phyloP scores from a whole-genome alignment of 2,113 vertebrate species.

The Philantomba maxwellii region DNA sequence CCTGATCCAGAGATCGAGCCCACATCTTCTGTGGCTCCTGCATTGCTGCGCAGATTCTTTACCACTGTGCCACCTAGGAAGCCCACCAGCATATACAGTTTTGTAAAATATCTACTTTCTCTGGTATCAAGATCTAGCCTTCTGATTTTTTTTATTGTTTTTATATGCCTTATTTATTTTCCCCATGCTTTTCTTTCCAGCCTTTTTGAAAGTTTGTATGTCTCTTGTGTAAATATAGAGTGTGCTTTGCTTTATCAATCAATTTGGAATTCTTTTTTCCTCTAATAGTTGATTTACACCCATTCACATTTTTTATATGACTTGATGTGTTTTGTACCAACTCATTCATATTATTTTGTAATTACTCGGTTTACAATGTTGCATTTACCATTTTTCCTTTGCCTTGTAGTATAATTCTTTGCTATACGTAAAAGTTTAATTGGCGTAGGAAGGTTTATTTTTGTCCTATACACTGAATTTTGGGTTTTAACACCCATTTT shows the following conservation, averaged over 20 bases:
- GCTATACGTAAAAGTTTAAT: background rate
- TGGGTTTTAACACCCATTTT: background rate
- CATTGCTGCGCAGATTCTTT: accelerated
- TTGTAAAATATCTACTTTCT: background rate
- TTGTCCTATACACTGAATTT: background rate
- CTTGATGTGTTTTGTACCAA: background rate
- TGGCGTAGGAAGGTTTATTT: background rate
- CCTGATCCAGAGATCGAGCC: background rate
- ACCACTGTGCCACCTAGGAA: background rate
- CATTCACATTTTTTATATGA: background rate
- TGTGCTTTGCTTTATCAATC: background rate
- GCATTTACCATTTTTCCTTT: background rate
- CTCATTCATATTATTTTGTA: background rate
- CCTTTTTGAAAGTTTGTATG: background rate
- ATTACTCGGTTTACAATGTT: background rate
- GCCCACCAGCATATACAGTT: background rate
- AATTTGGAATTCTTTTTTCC: background rate
- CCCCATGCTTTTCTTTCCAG: background rate
- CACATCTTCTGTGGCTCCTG: background rate
- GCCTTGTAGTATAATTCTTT: background rate
- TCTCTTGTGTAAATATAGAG: background rate
- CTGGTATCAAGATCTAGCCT: background rate
- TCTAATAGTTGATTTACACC: background rate
- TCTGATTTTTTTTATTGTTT: background rate
- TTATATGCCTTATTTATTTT: background rate